Evolutionary conservation across 2,797 vertebrate species (phyloP).

Genomic region (Pristis pectinata): DNA sequence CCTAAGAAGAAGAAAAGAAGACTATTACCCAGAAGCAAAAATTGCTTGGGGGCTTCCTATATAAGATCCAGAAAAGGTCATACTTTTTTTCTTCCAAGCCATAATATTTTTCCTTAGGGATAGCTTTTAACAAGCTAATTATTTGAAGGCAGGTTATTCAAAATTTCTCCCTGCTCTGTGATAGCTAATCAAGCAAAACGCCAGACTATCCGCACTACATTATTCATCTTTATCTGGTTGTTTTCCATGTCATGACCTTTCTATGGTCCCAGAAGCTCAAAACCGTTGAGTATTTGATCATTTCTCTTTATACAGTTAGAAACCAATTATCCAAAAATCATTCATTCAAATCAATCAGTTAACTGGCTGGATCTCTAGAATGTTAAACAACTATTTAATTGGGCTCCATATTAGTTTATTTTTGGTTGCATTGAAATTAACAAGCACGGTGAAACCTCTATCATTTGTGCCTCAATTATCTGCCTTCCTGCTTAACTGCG

Average conservation of each 20-base stretch:
- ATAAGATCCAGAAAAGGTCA: neutral
- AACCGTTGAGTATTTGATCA: neutral
- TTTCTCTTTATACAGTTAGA: slow-evolving; percentile 18
- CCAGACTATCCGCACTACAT: neutral
- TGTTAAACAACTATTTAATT: slow-evolving; percentile 20
- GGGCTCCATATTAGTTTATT: neutral
- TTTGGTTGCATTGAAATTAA: neutral
- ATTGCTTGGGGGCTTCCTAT: too few species aligned
- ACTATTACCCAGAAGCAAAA: too few species aligned
- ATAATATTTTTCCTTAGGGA: neutral
- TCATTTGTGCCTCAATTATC: slow-evolving; percentile 30
- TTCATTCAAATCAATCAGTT: slow-evolving; percentile 30
- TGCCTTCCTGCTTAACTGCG: neutral
- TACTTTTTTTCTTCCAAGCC: too few species aligned
- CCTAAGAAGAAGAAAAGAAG: too few species aligned
- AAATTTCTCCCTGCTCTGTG: neutral
- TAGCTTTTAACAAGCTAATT: neutral
- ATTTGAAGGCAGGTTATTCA: neutral
- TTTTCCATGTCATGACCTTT: neutral
- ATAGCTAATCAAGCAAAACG: neutral
- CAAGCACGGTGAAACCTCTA: slow-evolving; percentile 10
- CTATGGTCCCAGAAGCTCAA: neutral
- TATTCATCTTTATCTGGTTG: neutral
- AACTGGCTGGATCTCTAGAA: slow-evolving; percentile 15
- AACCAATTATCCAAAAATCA: slow-evolving; percentile 22